Evolutionary conservation across 2,888 invertebrate species (phyloP).

Genomic region (Sinopyrophorus schimmeli): DNA sequence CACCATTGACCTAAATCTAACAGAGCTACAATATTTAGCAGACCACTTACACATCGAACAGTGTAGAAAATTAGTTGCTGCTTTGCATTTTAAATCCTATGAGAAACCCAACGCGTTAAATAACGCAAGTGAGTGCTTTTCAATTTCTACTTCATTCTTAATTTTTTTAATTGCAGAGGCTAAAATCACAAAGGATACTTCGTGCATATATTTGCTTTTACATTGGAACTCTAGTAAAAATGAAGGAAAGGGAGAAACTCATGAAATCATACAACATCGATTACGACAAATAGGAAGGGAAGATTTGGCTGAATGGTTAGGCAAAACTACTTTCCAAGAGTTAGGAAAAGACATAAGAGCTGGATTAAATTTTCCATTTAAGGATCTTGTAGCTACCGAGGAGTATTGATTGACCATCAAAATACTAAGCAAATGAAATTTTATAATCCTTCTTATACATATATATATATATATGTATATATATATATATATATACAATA

Average conservation of each 20-base stretch:
- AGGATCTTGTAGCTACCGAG: conserved; percentile 34
- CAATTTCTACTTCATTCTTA: conserved; percentile 1
- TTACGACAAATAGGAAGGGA: conserved; percentile 62
- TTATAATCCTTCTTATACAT: no score
- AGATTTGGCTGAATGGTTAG: conserved; percentile 66
- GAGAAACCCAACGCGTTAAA: conserved; percentile 55
- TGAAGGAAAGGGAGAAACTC: conserved; percentile 62
- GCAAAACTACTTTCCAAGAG: conserved; percentile 60
- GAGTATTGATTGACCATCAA: no score
- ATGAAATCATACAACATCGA: conserved; percentile 60
- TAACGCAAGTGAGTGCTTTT: conserved; percentile 55
- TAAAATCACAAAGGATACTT: conserved; percentile 56
- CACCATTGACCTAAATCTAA: conserved; percentile 51
- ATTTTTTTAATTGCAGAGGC: conserved; percentile 43
- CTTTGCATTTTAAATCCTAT: conserved; percentile 60
- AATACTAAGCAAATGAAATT: no score
- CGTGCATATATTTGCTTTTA: conserved; percentile 61
- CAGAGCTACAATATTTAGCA: conserved; percentile 60
- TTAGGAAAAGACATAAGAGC: conserved; percentile 56
- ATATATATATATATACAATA: no score
- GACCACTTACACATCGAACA: conserved; percentile 61
- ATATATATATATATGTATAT: no score
- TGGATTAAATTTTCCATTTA: conserved; percentile 44
- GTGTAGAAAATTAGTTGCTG: conserved; percentile 62
- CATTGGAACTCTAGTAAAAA: conserved; percentile 60